Percentiles rank a stretch among this genome's conserved stretches.
Conservation (phyloP, 2,113 vertebrate genomes). For the Sphaerodactylus townsendi region DNA sequence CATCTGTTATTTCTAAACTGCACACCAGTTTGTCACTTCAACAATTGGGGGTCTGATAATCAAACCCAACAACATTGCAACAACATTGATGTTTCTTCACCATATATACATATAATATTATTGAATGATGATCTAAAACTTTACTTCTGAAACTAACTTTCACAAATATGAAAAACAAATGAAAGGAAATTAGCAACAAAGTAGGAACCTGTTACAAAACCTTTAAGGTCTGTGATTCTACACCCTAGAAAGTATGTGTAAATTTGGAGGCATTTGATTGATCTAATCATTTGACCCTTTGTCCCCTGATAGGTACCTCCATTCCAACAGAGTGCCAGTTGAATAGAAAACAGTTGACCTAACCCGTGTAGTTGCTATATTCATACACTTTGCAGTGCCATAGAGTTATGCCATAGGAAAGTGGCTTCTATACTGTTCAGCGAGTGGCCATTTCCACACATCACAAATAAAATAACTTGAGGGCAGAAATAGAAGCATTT, state of each 20-base stretch:
- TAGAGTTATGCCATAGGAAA: neutral
- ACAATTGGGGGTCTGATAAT: too few species aligned
- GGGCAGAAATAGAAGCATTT: too few species aligned
- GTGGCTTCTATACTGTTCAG: neutral
- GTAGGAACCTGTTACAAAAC: neutral
- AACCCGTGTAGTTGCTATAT: neutral
- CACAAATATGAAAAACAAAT: neutral
- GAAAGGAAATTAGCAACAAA: neutral
- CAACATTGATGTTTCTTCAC: too few species aligned
- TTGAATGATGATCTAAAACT: neutral
- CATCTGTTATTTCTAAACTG: neutral
- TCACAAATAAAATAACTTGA: too few species aligned
- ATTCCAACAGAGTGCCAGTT: neutral
- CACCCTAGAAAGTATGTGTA: neutral
- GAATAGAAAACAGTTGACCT: neutral
- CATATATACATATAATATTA: neutral
- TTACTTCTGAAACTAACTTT: too few species aligned
- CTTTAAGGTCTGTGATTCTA: neutral
- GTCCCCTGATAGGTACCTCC: neutral
- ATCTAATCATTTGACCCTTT: neutral
- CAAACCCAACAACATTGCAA: too few species aligned
- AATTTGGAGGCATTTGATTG: neutral
- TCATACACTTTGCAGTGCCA: neutral
- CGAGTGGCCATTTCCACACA: too few species aligned
- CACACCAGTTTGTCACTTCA: neutral